phyloP scores from a whole-genome alignment of 2,113 vertebrate genomes.

The Myotis davidii region DNA sequence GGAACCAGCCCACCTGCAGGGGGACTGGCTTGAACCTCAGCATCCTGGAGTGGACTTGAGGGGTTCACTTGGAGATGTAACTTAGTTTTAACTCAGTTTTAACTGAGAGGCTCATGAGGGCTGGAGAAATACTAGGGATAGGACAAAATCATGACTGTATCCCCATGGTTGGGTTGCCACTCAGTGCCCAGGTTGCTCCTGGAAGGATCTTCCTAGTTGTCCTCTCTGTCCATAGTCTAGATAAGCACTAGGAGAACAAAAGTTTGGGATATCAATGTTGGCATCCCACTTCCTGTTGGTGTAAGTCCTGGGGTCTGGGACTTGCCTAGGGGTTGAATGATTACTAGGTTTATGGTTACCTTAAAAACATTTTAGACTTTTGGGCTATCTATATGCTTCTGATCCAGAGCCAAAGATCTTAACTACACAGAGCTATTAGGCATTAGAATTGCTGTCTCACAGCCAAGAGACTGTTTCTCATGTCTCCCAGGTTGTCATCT shows the following conservation, averaged over 20 bases:
- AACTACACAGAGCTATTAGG: neutral
- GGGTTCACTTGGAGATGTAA: neutral
- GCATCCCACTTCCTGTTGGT: neutral
- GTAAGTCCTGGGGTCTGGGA: neutral
- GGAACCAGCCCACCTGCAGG: too few relatives aligned
- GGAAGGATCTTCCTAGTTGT: neutral
- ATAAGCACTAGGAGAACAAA: neutral
- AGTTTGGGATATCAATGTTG: neutral
- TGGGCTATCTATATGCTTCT: neutral
- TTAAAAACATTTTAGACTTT: slow-evolving; percentile 41
- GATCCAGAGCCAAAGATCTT: neutral
- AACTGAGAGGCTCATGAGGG: neutral
- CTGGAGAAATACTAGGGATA: neutral
- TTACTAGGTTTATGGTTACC: neutral
- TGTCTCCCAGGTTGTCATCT: neutral
- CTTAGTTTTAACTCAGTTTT: neutral
- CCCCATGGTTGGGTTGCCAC: neutral
- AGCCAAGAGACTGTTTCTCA: neutral
- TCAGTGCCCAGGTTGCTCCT: neutral
- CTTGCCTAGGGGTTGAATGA: neutral
- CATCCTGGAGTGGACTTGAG: neutral
- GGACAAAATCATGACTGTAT: neutral
- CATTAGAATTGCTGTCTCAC: neutral
- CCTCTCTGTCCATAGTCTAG: neutral
- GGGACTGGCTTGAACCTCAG: neutral